phyloP scores from a whole-genome alignment of 2,113 vertebrate species.

The Galemys pyrenaicus region DNA sequence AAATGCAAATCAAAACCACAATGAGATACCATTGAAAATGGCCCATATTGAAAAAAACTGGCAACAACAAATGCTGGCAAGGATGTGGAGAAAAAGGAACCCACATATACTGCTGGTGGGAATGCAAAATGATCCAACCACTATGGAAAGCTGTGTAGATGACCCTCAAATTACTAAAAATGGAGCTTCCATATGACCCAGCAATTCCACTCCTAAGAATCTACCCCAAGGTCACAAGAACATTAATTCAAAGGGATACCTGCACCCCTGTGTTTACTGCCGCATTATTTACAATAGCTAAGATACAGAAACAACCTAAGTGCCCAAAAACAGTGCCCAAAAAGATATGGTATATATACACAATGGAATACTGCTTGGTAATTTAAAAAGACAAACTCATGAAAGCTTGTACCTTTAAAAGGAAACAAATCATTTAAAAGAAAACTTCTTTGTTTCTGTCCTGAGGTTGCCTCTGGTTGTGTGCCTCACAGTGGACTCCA shows the following conservation, averaged over 20 bases:
- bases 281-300: background rate
- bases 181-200: background rate
- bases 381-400: too few relatives aligned
- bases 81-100: background rate
- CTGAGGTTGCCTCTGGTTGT: background rate
- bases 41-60: background rate
- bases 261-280: background rate
- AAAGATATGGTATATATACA: background rate
- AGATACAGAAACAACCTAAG: background rate
- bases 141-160: background rate
- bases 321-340: background rate
- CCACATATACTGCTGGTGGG: background rate
- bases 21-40: too few relatives aligned
- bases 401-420: conserved; percentile 17
- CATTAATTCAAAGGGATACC: background rate
- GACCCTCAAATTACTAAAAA: background rate
- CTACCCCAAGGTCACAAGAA: background rate
- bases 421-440: conserved; percentile 43
- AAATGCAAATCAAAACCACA: too few relatives aligned
- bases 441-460: background rate
- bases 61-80: background rate
- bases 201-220: background rate
- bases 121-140: background rate
- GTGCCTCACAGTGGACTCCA: background rate
- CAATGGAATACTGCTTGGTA: background rate